phyloP scores from a whole-genome alignment of 2,797 vertebrate species.

The Strix occidentalis region DNA sequence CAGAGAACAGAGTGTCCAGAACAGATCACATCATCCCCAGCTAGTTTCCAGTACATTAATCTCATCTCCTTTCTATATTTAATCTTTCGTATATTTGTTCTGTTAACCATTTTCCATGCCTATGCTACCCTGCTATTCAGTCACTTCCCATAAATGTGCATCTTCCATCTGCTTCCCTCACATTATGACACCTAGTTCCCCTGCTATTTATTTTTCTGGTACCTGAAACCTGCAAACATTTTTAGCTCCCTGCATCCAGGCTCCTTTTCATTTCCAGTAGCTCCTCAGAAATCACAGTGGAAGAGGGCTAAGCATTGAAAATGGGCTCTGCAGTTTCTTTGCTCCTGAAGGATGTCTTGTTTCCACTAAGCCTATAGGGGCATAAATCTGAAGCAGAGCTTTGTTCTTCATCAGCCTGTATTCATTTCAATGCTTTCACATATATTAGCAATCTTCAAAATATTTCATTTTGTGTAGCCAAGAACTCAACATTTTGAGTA shows the following conservation, averaged over 20 bases:
- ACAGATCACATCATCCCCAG: slow-evolving; percentile 24
- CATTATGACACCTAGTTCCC: neutral
- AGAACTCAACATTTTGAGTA: neutral
- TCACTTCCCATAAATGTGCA: neutral
- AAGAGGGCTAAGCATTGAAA: neutral
- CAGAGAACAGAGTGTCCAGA: slow-evolving; percentile 54
- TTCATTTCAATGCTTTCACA: neutral
- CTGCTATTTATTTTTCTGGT: neutral
- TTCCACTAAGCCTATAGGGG: neutral
- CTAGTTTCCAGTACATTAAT: slow-evolving; percentile 35
- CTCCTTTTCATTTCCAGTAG: neutral
- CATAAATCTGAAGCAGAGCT: neutral
- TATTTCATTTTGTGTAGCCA: neutral
- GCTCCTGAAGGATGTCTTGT: neutral
- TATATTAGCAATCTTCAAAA: neutral
- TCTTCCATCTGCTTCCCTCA: neutral
- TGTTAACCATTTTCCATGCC: neutral
- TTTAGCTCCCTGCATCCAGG: neutral
- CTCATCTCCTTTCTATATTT: slow-evolving; percentile 52
- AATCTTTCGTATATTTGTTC: slow-evolving; percentile 9
- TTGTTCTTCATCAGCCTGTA: neutral
- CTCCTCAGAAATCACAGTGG: neutral
- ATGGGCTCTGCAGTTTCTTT: neutral
- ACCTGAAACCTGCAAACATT: neutral
- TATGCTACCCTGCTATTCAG: neutral